Percentiles rank a stretch among this genome's conserved stretches.
These are phyloP conservation scores for Hypotaenidia philippensis DNA, from an alignment of 2,797 vertebrate genomes.

Conservation along the genomic window DNA sequence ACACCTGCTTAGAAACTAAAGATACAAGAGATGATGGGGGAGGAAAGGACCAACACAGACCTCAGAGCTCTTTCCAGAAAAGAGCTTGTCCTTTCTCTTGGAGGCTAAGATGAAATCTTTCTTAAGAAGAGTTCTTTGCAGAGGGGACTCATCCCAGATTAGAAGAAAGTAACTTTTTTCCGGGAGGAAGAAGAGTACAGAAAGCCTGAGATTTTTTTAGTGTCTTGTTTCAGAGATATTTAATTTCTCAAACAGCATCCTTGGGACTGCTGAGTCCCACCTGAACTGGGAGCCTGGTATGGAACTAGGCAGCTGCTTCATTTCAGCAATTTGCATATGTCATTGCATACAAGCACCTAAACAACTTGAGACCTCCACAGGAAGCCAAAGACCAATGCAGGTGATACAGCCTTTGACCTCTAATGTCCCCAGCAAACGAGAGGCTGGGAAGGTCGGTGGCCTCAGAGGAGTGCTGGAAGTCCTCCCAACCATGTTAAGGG, in stretches of 20 bases:
- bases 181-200: too few relatives aligned
- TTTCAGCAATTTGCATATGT: neutral
- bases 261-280: neutral
- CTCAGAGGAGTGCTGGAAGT: fast-evolving
- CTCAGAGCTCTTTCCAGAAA: neutral
- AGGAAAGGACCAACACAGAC: neutral
- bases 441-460: neutral
- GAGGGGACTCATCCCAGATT: neutral
- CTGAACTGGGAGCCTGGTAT: neutral
- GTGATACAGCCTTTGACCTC: neutral
- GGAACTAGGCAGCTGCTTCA: neutral
- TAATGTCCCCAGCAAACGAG: fast-evolving
- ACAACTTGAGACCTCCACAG: neutral
- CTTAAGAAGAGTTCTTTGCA: neutral
- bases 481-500: neutral
- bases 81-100: neutral
- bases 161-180: neutral
- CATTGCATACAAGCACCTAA: neutral
- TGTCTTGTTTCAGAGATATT: neutral
- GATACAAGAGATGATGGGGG: neutral
- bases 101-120: neutral
- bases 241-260: neutral
- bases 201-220: neutral
- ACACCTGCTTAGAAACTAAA: neutral
- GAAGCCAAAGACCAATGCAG: neutral